Evolutionary conservation across 64 coral and sea anemone genomes (phyloP).

Genomic region (Exaiptasia diaphana): DNA sequence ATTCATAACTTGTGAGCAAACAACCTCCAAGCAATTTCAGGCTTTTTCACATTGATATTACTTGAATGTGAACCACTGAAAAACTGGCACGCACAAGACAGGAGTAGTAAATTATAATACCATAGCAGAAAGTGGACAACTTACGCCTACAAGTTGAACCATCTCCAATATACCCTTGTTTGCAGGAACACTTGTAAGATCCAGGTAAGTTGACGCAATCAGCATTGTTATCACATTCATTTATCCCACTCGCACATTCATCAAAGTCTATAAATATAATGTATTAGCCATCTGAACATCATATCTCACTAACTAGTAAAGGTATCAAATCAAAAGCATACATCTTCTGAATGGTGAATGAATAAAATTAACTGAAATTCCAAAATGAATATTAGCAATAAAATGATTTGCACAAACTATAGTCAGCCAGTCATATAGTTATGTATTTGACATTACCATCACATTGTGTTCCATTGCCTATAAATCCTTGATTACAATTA

Average conservation of each 20-base stretch:
- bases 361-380: no score
- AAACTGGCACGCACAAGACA: neutral
- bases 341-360: no score
- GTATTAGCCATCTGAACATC: neutral
- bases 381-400: neutral
- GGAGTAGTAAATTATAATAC: no score
- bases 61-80: neutral
- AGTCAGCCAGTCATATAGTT: neutral
- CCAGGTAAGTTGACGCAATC: slow-evolving; percentile 65
- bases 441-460: neutral
- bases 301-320: neutral
- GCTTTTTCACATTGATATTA: neutral
- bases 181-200: slow-evolving; percentile 65
- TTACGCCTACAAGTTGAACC: slow-evolving; percentile 53
- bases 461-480: slow-evolving; percentile 2
- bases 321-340: neutral
- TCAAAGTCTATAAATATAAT: slow-evolving; percentile 45
- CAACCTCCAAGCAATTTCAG: neutral
- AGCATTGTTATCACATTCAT: slow-evolving; percentile 46
- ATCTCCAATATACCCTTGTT: slow-evolving; percentile 54
- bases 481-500: slow-evolving; percentile 1
- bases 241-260: slow-evolving; percentile 40
- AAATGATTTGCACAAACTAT: neutral
- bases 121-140: neutral
- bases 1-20: neutral